A percentile compares a stretch with the other conserved stretches of the same genome.
phyloP scores from a whole-genome alignment of 2,888 invertebrate genomes.

The Eumerus sabulonum region DNA sequence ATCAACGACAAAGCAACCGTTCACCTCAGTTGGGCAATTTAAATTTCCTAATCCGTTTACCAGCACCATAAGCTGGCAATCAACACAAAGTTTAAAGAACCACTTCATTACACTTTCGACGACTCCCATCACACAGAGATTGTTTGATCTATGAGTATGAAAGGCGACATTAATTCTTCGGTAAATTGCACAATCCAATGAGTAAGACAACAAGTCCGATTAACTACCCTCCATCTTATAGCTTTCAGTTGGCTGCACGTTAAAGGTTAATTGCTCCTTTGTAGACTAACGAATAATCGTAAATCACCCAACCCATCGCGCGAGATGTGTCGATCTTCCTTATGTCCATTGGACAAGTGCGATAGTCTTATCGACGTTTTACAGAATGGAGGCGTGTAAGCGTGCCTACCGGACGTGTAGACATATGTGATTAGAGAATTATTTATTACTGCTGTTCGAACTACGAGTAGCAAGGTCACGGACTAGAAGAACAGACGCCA shows the following conservation, averaged over 20 bases:
- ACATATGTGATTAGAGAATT: constrained; percentile 24
- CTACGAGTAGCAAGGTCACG: constrained; percentile 33
- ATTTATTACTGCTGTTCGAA: constrained; percentile 28
- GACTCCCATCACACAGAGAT: no score
- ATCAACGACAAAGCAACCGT: no score
- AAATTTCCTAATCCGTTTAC: neutral
- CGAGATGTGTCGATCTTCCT: constrained; percentile 24
- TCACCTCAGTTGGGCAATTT: neutral
- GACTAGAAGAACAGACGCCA: constrained; percentile 4
- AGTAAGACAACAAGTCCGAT: no score
- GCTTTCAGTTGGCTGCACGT: neutral
- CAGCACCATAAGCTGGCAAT: neutral
- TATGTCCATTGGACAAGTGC: no score
- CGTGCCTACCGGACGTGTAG: constrained; percentile 34
- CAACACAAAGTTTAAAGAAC: neutral
- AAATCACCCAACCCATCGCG: constrained; percentile 18
- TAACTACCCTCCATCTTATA: neutral
- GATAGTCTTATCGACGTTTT: no score
- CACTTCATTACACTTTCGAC: constrained; percentile 8
- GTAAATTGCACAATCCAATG: neutral
- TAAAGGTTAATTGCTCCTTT: constrained; percentile 25
- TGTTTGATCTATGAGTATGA: neutral
- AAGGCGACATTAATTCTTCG: constrained; percentile 16
- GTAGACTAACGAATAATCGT: constrained; percentile 6
- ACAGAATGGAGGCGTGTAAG: neutral